A percentile compares a stretch with the other conserved stretches of the same genome.
Evolutionary conservation across 2,888 invertebrate genomes (phyloP).

Genomic region (Eupithecia pulchellata): DNA sequence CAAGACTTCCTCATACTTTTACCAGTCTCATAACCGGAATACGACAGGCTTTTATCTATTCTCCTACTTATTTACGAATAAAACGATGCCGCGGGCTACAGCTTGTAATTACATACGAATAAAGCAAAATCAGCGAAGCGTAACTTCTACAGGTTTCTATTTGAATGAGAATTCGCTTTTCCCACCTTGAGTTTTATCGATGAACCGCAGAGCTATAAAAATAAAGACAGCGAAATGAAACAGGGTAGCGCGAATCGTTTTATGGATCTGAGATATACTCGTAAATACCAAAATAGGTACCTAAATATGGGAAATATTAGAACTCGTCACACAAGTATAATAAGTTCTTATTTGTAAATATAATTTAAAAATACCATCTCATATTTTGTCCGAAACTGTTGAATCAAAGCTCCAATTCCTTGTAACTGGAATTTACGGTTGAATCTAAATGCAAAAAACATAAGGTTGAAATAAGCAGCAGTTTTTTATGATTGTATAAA

Average conservation of each 20-base stretch:
- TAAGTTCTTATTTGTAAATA: neutral
- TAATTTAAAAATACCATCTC: neutral
- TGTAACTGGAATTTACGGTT: neutral
- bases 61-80: neutral
- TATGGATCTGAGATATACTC: too few species aligned
- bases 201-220: constrained; percentile 7
- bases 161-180: constrained; percentile 35
- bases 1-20: neutral
- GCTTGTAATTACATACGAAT: constrained; percentile 18
- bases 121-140: constrained; percentile 11
- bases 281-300: too few species aligned
- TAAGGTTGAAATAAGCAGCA: too few species aligned
- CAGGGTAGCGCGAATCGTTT: neutral
- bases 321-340: neutral
- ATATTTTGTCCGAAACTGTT: too few species aligned
- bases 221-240: neutral
- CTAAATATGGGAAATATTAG: too few species aligned
- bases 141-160: constrained; percentile 31
- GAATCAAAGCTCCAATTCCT: neutral
- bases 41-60: neutral
- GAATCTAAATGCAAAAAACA: neutral
- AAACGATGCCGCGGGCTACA: constrained; percentile 3
- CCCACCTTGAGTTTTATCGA: constrained; percentile 25
- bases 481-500: too few species aligned
- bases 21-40: neutral